Percentiles rank a stretch among this genome's conserved stretches.
These are phyloP conservation scores for Augochlora pura DNA, from an alignment of 1,140 invertebrate species.

Conservation along the genomic window DNA sequence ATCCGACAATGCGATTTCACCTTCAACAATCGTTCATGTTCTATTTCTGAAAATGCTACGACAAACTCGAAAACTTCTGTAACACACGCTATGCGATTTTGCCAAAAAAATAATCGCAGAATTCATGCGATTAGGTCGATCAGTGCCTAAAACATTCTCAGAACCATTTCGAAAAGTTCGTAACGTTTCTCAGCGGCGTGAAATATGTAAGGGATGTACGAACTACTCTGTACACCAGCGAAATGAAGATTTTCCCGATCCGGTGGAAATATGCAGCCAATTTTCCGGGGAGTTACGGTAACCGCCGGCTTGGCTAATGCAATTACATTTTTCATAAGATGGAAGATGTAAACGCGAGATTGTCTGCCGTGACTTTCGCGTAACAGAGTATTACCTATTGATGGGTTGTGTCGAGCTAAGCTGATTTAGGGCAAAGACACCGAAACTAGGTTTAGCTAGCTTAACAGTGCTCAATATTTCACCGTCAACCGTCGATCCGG, in stretches of 20 bases:
- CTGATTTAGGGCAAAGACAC: slow-evolving; percentile 1
- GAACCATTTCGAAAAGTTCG: too few relatives aligned
- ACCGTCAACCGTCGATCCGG: not conserved
- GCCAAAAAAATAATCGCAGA: too few relatives aligned
- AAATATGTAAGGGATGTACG: too few relatives aligned
- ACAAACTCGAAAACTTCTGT: too few relatives aligned
- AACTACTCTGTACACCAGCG: too few relatives aligned
- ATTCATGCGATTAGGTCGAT: too few relatives aligned
- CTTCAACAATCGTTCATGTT: too few relatives aligned
- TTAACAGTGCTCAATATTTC: not conserved
- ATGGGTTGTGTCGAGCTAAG: not conserved
- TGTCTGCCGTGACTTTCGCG: not conserved
- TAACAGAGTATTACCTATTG: slow-evolving; percentile 4
- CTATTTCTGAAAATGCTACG: too few relatives aligned
- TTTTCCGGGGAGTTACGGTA: not conserved
- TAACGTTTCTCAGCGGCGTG: too few relatives aligned
- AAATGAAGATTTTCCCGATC: not conserved
- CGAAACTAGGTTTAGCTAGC: not conserved
- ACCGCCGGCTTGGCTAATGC: not conserved
- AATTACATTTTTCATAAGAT: slow-evolving; percentile 6
- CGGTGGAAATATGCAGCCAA: not conserved
- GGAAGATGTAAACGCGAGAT: not conserved
- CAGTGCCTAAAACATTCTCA: too few relatives aligned
- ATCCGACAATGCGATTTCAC: too few relatives aligned
- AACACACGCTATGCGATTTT: too few relatives aligned